These are phyloP conservation scores for Coccyzus lansbergi DNA, from an alignment of 2,797 vertebrate genomes.

Conservation along the genomic window DNA sequence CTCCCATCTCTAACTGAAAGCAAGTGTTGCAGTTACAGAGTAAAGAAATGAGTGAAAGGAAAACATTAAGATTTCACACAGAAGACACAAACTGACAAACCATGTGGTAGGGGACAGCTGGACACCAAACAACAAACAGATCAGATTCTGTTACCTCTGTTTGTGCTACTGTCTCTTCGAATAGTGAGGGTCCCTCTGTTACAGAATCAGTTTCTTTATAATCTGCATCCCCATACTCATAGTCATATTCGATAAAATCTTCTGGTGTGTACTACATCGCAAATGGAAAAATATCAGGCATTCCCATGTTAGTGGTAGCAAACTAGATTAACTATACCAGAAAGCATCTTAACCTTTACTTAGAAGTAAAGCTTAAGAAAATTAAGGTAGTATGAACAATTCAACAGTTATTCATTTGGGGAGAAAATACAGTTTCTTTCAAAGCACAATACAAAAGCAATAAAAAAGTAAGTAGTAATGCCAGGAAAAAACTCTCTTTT, in stretches of 20 bases:
- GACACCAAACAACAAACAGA: conserved; percentile 73
- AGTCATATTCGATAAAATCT: conserved; percentile 91
- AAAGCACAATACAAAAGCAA: conserved; percentile 2
- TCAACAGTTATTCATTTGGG: not conserved
- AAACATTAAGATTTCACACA: not conserved
- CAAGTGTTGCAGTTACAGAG: conserved; percentile 24
- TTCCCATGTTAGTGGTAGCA: conserved; percentile 75
- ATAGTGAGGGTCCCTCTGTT: conserved; percentile 81
- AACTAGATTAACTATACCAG: conserved; percentile 40
- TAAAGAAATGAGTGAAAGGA: conserved; percentile 33
- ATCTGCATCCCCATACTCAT: conserved; percentile 94
- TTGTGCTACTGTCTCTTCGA: conserved; percentile 86
- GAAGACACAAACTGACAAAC: conserved; percentile 57
- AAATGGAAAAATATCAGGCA: conserved; percentile 79
- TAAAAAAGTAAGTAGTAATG: conserved; percentile 18
- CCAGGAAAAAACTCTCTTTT: not conserved
- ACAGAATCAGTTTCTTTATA: conserved; percentile 85
- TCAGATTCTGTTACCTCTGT: conserved; percentile 88
- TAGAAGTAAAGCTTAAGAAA: conserved; percentile 59
- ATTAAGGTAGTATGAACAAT: not conserved
- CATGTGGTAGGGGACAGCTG: conserved; percentile 59
- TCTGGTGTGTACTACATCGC: conserved; percentile 89
- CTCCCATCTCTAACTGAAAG: conserved; percentile 62
- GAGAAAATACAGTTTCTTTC: not conserved
- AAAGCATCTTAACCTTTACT: conserved; percentile 67